These are phyloP conservation scores for Drosophila nigrodunni DNA, from an alignment of 1,140 invertebrate species.

Conservation along the genomic window DNA sequence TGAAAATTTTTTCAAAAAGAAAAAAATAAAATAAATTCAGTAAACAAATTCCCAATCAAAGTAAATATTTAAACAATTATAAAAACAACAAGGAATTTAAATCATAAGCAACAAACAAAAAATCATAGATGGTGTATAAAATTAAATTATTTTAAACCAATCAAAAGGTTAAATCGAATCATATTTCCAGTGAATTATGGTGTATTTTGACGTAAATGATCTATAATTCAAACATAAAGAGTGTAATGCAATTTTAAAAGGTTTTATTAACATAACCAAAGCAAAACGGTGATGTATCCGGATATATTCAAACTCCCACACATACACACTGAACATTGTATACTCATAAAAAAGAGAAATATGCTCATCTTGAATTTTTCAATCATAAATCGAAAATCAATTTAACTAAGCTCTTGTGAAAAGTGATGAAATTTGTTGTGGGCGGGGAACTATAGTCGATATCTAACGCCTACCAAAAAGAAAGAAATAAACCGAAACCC, in stretches of 20 bases:
- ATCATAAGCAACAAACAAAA: too few species aligned
- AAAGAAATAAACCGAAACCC: conserved; percentile 38
- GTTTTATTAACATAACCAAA: background rate
- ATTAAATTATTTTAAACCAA: background rate
- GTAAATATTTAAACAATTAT: too few species aligned
- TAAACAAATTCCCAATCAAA: background rate
- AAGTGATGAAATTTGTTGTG: conserved; percentile 53
- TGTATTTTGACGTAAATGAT: conserved; percentile 5
- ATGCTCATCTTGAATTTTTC: conserved; percentile 23
- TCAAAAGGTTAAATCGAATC: background rate
- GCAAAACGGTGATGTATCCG: background rate
- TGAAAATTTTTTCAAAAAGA: conserved; percentile 3
- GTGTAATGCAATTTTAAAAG: conserved; percentile 2
- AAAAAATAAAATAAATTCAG: conserved; percentile 3
- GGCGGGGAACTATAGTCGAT: conserved; percentile 18
- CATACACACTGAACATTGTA: background rate
- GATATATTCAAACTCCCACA: conserved; percentile 3
- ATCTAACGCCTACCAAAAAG: conserved; percentile 61
- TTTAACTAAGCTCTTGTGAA: conserved; percentile 17
- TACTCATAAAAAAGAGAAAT: conserved; percentile 11
- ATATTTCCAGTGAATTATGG: background rate
- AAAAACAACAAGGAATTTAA: background rate
- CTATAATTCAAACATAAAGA: background rate
- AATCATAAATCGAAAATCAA: conserved; percentile 25
- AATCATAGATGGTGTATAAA: too few species aligned